Evolutionary conservation across 2,113 vertebrate genomes (phyloP), one percentile per base, ranked within the genome.

Genomic region (Sula dactylatra): DNA sequence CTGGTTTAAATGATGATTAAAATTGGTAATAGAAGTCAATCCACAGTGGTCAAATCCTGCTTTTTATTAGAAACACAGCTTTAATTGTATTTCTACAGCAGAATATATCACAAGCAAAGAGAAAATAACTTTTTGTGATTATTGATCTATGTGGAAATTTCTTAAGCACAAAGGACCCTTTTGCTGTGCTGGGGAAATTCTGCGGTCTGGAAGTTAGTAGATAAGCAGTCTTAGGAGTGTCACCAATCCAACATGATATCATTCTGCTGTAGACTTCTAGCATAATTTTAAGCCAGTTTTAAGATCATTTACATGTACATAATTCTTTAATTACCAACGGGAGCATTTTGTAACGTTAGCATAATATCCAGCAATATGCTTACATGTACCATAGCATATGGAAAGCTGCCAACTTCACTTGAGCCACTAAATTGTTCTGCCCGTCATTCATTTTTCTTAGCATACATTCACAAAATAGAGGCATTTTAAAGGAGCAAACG

Each of bases 291-390:
- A 90, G 20, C 20, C 61, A 73, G 31, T 47, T 93, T 97, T 82
- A 92, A 94, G 72, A 61, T 88, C 29, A 92, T 91, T 97, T 96
- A 80, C 86, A 85, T 81, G 47, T 45, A 78, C 2, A 2, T 47
- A 86, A 77, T 97, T 97, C 36, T 78, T 91, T 95, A 95, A 96
- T 95, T 97, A 78, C 22, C 21, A 34, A 10, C 8, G 25, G 85
- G 42, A 82, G n/a, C 11, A 62, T 70, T 94, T 94, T 79, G 49
- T 78, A 95, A 64, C 2, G 4, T 64, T 90, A 94, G 22, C 36
- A 76, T 50, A 84, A 86, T 52, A 86, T 59, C 73, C 15, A 10
- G 42, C 52, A 95, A 65, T 84, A 74, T 83, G 77, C 45, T 94
- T 97, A 82, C 56, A 97, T 93, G 88, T 76, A 95, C 44, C 49